Evolutionary conservation across 2,797 vertebrate genomes (phyloP), one percentile per base, ranked within the genome.

Genomic region (Dendrocincla tyrannina): DNA sequence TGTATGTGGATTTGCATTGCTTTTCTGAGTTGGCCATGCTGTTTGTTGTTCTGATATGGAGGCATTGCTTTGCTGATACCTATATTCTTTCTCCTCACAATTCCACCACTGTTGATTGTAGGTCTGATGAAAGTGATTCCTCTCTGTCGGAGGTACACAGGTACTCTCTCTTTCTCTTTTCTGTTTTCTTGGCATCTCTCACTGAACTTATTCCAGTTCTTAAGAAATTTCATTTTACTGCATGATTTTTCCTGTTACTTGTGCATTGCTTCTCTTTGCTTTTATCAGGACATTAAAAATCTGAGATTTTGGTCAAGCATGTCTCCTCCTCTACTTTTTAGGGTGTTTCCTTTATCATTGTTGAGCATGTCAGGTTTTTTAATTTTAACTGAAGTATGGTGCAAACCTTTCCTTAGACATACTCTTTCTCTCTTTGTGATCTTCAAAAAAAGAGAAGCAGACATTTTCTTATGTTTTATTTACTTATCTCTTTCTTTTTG

Each of bases 91-190:
- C 93, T 97, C 93, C 97, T 98, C 94, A 97, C 84, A 95, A 95
- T 96, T 97, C 96, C 97, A 95, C 96, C 97, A 97, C 95, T 97
- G 94, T 97, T 97, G 97, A 91, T 98, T 98, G 90, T 98, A 99
- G 99, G 98, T 98, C 98, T 98, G 99, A 99, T 96, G 99, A 98
- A 97, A 98, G 98, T 98, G 98, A 99, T 95, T 98, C 98, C 25
- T 98, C 98, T 97, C 97, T 98, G 64, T 98, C 98, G 97, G 99
- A 99, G 97, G 98, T 98, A 95, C 98, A 98, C 96, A 99, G 99
- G 99, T 99, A 98, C 96, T 97, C 94, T 95, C 95, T 97, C 92
- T 97, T 96, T 96, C 49, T 96, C 95, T 97, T 96, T 97, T 98
- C 96, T 88, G 95, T 95, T 62, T 59, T 95, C 95, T 96, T 94